A percentile compares a stretch with the other conserved stretches of the same genome.
Conservation (phyloP, 2,888 invertebrate species). For the Sussaba pulchella region DNA sequence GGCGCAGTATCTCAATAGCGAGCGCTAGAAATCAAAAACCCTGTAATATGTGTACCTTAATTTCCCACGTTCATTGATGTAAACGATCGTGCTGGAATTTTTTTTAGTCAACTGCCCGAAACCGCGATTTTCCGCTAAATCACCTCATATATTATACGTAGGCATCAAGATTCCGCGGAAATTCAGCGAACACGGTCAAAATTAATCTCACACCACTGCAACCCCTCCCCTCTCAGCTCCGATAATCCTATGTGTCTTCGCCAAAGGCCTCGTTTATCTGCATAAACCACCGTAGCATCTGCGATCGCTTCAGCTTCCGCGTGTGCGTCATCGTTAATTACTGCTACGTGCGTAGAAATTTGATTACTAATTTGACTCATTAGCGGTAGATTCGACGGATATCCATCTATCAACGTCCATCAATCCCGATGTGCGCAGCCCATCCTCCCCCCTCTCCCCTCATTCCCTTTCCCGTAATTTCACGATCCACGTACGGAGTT, state of each 20-base stretch:
- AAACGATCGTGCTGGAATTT: too few relatives aligned
- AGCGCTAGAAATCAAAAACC: too few relatives aligned
- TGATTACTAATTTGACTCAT: slow-evolving; percentile 34
- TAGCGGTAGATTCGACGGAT: slow-evolving; percentile 3
- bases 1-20: too few relatives aligned
- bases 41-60: too few relatives aligned
- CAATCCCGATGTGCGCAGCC: too few relatives aligned
- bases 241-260: neutral
- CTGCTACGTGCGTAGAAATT: slow-evolving; percentile 30
- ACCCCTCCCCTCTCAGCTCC: neutral
- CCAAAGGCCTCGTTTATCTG: slow-evolving; percentile 23
- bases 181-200: slow-evolving; percentile 38
- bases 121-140: too few relatives aligned
- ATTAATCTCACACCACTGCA: slow-evolving; percentile 34
- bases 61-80: too few relatives aligned
- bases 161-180: slow-evolving; percentile 47
- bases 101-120: too few relatives aligned
- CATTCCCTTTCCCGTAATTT: too few relatives aligned
- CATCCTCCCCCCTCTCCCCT: too few relatives aligned
- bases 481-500: neutral
- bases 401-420: too few relatives aligned
- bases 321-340: slow-evolving; percentile 43
- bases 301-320: slow-evolving; percentile 5
- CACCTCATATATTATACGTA: too few relatives aligned
- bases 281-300: slow-evolving; percentile 23